Base-by-base conservation (phyloP, 1,140 invertebrate species). In the Macrobrachium rosenbergii region DNA sequence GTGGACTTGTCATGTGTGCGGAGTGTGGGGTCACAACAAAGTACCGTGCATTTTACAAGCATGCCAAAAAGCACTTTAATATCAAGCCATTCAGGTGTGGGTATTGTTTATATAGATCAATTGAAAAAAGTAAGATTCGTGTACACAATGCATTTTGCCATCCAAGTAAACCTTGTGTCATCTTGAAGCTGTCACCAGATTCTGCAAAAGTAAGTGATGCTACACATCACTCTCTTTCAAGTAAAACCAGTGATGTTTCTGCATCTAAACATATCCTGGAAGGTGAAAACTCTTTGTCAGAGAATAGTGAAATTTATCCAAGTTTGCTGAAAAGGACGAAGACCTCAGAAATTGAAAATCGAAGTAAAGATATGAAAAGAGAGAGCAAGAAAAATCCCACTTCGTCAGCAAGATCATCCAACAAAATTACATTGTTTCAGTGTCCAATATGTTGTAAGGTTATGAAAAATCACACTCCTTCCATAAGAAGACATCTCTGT, bases 71-170 rank as follows among this genome's bases (percentile, higher is more conserved):
- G 37, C 83, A 84, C 23, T 84, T 84, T 21, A 76, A 77, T 28
- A 52, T 84, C 23, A 84, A 84, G 21, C 83, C 83, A n/a, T 84
- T 84, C 58, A 77, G 78, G 43, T 84, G 83, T 78, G 83, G 83
- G 11, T 84, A 84, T 37, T 84, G 83, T 23, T 84, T 75, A 78
- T 84, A 84, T 21, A 84, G 83, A 52, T 84, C 83, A 52, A 78
- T 84, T 84, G 83, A 84, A 77, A 84, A 84, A 45, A 84, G 83
- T 43, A 84, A 78, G 75, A 78, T 84, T 23, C 60, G 83, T 21
- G 83, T 84, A 8, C 83, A 84, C 45, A 84, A 76, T 58, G 78
- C 75, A 5, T 84, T 84, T 67, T 84, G 83, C 37, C 83, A 84
- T 28, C 73, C 83, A 5, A 67, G 28, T 16, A 62, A 21, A 8